These are phyloP conservation scores for Phortica variegata DNA, from an alignment of 1,140 invertebrate species.

Conservation along the genomic window DNA sequence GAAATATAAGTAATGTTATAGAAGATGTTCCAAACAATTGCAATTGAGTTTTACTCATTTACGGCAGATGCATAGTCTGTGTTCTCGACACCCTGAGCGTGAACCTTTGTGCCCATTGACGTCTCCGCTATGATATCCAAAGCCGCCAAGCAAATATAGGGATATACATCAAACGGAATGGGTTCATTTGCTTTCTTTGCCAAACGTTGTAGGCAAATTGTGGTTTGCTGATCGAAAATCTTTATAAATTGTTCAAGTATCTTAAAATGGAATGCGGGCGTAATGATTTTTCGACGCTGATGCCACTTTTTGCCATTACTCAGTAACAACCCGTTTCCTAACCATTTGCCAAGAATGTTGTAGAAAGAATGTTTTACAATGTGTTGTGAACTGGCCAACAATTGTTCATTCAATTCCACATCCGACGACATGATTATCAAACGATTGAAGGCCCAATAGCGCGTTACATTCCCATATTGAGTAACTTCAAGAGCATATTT, in stretches of 20 bases:
- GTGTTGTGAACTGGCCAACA: slow-evolving; percentile 33
- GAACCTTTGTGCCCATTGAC: slow-evolving; percentile 77
- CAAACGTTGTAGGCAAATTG: slow-evolving; percentile 68
- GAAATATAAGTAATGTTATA: background rate
- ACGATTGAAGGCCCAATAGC: slow-evolving; percentile 61
- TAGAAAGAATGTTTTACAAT: slow-evolving; percentile 47
- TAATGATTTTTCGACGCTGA: slow-evolving; percentile 60
- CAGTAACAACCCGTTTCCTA: slow-evolving; percentile 67
- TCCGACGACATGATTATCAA: slow-evolving; percentile 51
- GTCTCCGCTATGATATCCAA: slow-evolving; percentile 66
- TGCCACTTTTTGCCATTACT: slow-evolving; percentile 54
- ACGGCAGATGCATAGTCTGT: slow-evolving; percentile 73
- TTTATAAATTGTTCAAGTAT: slow-evolving; percentile 75
- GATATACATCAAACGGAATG: slow-evolving; percentile 41
- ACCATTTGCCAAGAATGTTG: slow-evolving; percentile 61
- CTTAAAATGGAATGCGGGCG: slow-evolving; percentile 80
- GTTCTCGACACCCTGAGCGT: slow-evolving; percentile 68
- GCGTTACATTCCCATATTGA: slow-evolving; percentile 60
- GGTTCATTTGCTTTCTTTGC: slow-evolving; percentile 56
- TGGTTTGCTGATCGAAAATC: slow-evolving; percentile 73
- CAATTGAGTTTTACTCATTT: slow-evolving; percentile 59
- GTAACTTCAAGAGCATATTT: slow-evolving; percentile 4
- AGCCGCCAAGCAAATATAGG: slow-evolving; percentile 27
- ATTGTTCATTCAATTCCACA: slow-evolving; percentile 34
- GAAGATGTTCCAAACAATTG: background rate